Base-by-base conservation (phyloP, 2,888 invertebrate species). In the Oligia latruncula region DNA sequence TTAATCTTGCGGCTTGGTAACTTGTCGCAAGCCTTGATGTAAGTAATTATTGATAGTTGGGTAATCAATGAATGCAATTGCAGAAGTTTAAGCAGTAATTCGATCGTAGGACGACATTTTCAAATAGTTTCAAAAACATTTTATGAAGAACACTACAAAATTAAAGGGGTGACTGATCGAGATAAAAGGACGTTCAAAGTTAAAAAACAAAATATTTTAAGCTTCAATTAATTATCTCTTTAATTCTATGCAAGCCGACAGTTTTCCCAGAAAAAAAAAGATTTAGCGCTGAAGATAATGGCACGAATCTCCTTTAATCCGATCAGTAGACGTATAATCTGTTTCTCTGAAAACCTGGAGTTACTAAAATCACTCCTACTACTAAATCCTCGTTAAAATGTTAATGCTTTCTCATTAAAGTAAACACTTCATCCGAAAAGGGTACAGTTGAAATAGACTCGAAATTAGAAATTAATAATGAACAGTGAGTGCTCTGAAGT, bases 1-100 rank as follows among this genome's bases (percentile, higher is more conserved):
- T 95, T 95, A 94, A 95, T 95, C 94, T 94, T 91, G 92, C 80
- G 92, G 94, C 91, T 93, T 93, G 91, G 89, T 80, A 85, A 88
- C 77, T 90, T 87, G 88, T 87, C 87, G 87, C 87, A 85, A 84
- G 84, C 77, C 77, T 71, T 78, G 72, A 70, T 75, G 68, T 68
- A 67, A 76, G 68, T 76, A 81, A 81, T 81, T 81, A 73, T 72
- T 73, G 78, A 77, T 78, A 68, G 70, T 43, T 70, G 58, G 67
- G 1, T 52, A 46, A 74, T 82, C 72, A 79, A 67, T 58, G 15
- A 40, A 58, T 71, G 40, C 71, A 74, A 79, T 76, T 73, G n/a
- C 4, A n/a, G n/a, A 43, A 71, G 43, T 43, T 62, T 20, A 40
- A 71, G 40, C 17, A 60, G 17, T n/a, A 58, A n/a, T 20, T 43